Evolutionary conservation across 2,797 vertebrate species (phyloP), one percentile per base, ranked within the genome.

Genomic region (Trachurus trachurus): DNA sequence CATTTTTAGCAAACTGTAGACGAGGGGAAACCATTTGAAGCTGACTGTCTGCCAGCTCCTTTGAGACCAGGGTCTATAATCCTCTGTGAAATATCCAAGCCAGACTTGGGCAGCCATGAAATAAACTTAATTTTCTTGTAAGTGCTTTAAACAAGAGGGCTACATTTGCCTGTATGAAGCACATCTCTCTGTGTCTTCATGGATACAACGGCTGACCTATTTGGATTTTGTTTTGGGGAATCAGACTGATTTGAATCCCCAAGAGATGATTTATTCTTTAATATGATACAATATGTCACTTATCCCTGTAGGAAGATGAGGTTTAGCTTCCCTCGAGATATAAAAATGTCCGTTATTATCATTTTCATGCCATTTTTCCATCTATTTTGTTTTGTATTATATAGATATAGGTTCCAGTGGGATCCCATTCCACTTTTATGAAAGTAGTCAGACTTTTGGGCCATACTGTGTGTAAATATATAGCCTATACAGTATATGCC

Each of bases 1-100:
- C 64, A 69, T 78, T 67, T 82, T 82, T 71, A 78, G 81, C 19
- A 77, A 82, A 73, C 74, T 64, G 50, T 37, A 66, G 74, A 76
- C 5, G 47, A 68, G 29, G 13, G 50, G 40, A 69, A 73, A 66
- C 67, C 39, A 40, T 83, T 66, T 72, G 44, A 76, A 77, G 80
- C 75, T 57, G 64, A 82, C 61, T 73, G 40, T 56, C 79, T 80
- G 78, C 78, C 76, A 70, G 77, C 67, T 79, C 66, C 83, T 70
- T 45, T 69, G 60, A 80, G 76, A 74, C 52, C 77, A 54, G 42
- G 9, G 57, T 39, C 42, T 70, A 9, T 80, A 83, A 85, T 89
- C 84, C 79, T 69, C 76, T 80, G 74, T 83, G 73, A 82, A 83
- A 78, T 63, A 80, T 74, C 71, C 31, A 47, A 85, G 19, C 49